Percentiles rank a stretch among this genome's conserved stretches.
These are phyloP conservation scores for Neofelis nebulosa DNA, from an alignment of 2,113 vertebrate species.

Conservation along the genomic window DNA sequence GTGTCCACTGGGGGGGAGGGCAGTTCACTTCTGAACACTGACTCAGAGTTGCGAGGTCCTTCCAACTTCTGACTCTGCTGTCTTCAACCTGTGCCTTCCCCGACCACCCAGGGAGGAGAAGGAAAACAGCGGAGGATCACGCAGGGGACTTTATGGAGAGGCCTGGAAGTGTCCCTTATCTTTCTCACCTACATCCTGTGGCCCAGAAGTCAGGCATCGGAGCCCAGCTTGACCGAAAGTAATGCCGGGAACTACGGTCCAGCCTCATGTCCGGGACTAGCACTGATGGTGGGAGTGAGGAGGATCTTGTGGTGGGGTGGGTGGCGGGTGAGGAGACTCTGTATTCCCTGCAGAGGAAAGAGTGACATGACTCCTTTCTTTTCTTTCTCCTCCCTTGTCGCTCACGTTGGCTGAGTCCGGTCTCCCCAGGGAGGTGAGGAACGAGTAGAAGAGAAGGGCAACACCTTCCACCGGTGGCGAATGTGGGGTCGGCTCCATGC, in stretches of 20 bases:
- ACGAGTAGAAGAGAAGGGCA: neutral
- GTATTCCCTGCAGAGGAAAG: neutral
- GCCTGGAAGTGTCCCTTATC: neutral
- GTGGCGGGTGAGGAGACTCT: neutral
- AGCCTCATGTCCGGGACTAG: neutral
- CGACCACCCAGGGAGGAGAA: neutral
- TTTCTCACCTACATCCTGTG: neutral
- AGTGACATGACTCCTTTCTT: neutral
- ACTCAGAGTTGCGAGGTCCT: neutral
- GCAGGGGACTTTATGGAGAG: neutral
- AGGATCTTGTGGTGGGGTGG: neutral
- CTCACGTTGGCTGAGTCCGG: neutral
- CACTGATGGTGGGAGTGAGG: neutral
- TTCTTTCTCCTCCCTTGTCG: neutral
- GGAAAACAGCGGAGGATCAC: neutral
- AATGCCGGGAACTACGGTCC: neutral
- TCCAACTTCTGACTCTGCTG: neutral
- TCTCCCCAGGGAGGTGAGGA: neutral
- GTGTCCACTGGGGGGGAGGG: neutral
- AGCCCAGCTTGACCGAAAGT: neutral
- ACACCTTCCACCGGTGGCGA: neutral
- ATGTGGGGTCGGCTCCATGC: neutral
- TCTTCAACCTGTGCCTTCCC: neutral
- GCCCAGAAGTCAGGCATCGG: neutral
- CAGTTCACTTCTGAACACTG: neutral